Evolutionary conservation across 2,113 vertebrate species (phyloP), one percentile per base, ranked within the genome.

Genomic region (Anoplopoma fimbria): DNA sequence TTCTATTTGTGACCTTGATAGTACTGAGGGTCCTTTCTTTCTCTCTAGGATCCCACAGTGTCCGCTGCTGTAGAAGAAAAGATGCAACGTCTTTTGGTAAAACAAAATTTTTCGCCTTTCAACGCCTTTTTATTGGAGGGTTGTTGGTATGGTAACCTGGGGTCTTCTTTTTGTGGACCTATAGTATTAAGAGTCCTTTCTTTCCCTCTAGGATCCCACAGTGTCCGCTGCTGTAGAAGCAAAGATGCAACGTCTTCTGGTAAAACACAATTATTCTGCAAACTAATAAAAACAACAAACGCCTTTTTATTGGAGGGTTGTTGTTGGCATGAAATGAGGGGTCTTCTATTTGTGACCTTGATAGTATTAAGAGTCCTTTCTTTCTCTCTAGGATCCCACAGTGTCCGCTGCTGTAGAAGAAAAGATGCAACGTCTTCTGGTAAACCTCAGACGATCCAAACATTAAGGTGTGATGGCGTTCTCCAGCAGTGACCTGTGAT

Each of bases 191-290:
- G 9, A 31, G 2, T n/a, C 1, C 0, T n/a, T 40, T 45, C 40
- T 49, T 51, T 17, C 19, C 19, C 21, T 71, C 21, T 47, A 94
- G 92, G 89, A 93, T 75, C 78, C 86, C 13, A 82, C 77, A 13
- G 63, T 90, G 4, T 89, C 88, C 34, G 77, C 90, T 69, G 88
- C 73, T 55, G 81, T 92, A 1, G 88, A 92, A 23, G 79, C 40
- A 9, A 90, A 87, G 75, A 82, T 92, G 85, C 65, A 86, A 10
- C 34, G 0, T 69, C 2, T 89, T 53, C 27, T 83, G 91, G 93
- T n/a, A n/a, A n/a, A n/a, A n/a, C n/a, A n/a, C n/a, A n/a, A n/a
- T n/a, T n/a, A n/a, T n/a, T n/a, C n/a, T n/a, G n/a, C n/a, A n/a
- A n/a, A n/a, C n/a, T n/a, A n/a, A n/a, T n/a, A n/a, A n/a, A n/a